Percentiles rank a stretch among this genome's conserved stretches.
Evolutionary conservation across 2,888 invertebrate genomes (phyloP).

Genomic region (Hesperia comma): DNA sequence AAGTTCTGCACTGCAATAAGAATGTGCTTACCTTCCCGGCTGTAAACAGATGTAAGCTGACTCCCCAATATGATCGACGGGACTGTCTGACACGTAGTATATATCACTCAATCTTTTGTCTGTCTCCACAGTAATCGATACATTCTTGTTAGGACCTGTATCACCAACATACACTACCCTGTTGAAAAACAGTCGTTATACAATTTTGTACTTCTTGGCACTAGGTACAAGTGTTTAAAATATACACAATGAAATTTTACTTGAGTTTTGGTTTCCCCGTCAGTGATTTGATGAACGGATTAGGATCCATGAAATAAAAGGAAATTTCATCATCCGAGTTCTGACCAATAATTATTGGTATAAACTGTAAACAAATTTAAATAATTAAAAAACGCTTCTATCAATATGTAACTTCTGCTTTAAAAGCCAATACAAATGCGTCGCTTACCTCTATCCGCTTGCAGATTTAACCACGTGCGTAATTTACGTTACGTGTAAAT

Average conservation of each 20-base stretch:
- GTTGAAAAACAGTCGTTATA: background rate
- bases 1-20: too few relatives aligned
- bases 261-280: conserved; percentile 86
- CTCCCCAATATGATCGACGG: conserved; percentile 77
- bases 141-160: conserved; percentile 72
- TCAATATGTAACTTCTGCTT: too few relatives aligned
- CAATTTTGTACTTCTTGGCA: too few relatives aligned
- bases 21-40: conserved; percentile 78
- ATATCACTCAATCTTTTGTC: conserved; percentile 77
- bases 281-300: conserved; percentile 83
- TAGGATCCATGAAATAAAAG: conserved; percentile 82
- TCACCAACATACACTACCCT: conserved; percentile 76
- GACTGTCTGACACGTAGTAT: conserved; percentile 80
- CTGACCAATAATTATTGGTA: conserved; percentile 74
- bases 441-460: too few relatives aligned
- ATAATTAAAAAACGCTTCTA: too few relatives aligned
- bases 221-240: background rate
- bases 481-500: too few relatives aligned
- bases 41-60: conserved; percentile 85
- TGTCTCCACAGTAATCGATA: conserved; percentile 71
- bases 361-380: conserved; percentile 62
- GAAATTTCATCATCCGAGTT: conserved; percentile 76
- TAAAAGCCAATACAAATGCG: too few relatives aligned
- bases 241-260: conserved; percentile 59
- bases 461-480: too few relatives aligned